Evolutionary conservation across 1,140 invertebrate genomes (phyloP).

Genomic region (Pseudachorutes palmiensis): DNA sequence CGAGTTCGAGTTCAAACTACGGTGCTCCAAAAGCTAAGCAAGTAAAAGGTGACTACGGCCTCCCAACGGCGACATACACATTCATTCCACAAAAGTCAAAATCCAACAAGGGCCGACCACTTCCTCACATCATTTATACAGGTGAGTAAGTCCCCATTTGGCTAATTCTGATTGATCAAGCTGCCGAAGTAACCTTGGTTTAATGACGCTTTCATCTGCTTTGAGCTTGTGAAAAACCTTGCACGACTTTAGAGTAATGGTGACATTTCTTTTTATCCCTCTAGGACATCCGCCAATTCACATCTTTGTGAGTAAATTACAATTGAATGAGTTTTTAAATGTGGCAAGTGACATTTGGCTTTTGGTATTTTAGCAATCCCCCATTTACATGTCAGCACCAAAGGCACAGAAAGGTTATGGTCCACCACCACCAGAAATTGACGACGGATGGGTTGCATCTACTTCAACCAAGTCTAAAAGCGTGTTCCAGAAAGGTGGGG

Average conservation of each 20-base stretch:
- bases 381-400: slow-evolving; percentile 37
- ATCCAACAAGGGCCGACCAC: slow-evolving; percentile 14
- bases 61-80: background rate
- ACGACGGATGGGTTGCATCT: slow-evolving; percentile 1
- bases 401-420: slow-evolving; percentile 19
- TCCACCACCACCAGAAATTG: background rate
- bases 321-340: background rate
- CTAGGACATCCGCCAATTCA: slow-evolving; percentile 6
- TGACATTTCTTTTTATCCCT: no score
- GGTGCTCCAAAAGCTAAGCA: background rate
- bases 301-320: background rate
- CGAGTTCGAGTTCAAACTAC: background rate
- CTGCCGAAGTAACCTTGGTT: no score
- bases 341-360: no score
- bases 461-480: background rate
- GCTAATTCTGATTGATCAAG: no score
- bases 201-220: no score
- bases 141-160: no score
- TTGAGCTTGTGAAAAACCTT: no score
- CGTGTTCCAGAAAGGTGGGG: background rate
- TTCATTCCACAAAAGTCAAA: background rate
- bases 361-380: slow-evolving; percentile 44
- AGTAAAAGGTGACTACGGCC: background rate
- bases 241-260: no score
- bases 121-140: slow-evolving; percentile 44